Evolutionary conservation across 1,140 invertebrate genomes (phyloP).

Genomic region (Tachypleus tridentatus): DNA sequence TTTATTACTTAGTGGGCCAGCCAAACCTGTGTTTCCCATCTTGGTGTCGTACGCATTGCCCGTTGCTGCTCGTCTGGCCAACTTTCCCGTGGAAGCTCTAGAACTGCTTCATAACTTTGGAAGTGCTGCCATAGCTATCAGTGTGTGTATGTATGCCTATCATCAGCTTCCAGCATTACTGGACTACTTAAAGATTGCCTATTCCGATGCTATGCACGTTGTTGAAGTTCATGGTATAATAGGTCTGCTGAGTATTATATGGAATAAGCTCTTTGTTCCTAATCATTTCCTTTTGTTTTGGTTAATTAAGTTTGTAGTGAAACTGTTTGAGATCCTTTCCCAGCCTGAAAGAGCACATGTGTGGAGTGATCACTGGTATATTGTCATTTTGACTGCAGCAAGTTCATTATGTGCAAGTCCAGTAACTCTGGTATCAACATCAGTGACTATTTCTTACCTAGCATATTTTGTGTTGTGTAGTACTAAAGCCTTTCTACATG

Average conservation of each 20-base stretch:
- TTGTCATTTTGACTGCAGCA: slow-evolving; percentile 21
- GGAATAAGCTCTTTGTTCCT: slow-evolving; percentile 36
- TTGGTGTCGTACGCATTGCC: slow-evolving; percentile 38
- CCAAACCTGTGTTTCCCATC: slow-evolving; percentile 31
- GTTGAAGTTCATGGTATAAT: slow-evolving; percentile 32
- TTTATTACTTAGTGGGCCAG: slow-evolving; percentile 38
- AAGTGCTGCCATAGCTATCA: slow-evolving; percentile 34
- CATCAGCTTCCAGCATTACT: slow-evolving; percentile 37
- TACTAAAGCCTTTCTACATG: slow-evolving; percentile 38
- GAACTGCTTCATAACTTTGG: slow-evolving; percentile 39
- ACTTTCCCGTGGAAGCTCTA: slow-evolving; percentile 35
- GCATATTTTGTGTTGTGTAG: slow-evolving; percentile 38
- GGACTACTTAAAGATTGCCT: slow-evolving; percentile 32
- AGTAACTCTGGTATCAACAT: slow-evolving; percentile 41
- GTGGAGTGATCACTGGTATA: slow-evolving; percentile 29
- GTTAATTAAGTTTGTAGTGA: slow-evolving; percentile 34
- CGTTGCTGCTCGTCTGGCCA: slow-evolving; percentile 36
- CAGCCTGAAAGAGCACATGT: slow-evolving; percentile 2
- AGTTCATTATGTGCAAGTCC: slow-evolving; percentile 29
- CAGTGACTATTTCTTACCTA: slow-evolving; percentile 41
- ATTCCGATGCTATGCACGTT: slow-evolving; percentile 24
- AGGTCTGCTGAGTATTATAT: slow-evolving; percentile 32
- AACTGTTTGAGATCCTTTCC: slow-evolving; percentile 31
- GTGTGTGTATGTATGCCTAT: slow-evolving; percentile 37
- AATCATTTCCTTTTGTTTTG: slow-evolving; percentile 40